Evolutionary conservation across 2,888 invertebrate genomes (phyloP).

Genomic region (Saturnia pavonia): DNA sequence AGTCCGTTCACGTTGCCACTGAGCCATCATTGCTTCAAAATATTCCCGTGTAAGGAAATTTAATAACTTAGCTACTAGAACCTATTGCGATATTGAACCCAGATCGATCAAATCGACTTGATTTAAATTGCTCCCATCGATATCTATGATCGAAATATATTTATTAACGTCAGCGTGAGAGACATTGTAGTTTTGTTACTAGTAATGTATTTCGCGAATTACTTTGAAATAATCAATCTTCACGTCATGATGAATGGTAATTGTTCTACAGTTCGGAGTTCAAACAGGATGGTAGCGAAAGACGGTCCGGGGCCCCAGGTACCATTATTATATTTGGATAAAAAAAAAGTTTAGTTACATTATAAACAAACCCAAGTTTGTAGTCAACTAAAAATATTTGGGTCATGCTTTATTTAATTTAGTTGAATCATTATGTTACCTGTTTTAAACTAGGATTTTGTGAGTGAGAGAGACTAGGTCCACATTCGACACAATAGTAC

Average conservation of each 20-base stretch:
- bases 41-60: background rate
- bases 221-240: slow-evolving; percentile 37
- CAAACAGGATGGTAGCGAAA: slow-evolving; percentile 30
- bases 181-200: slow-evolving; percentile 10
- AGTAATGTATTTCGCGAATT: slow-evolving; percentile 18
- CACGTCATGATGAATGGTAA: slow-evolving; percentile 42
- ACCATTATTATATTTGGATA: background rate
- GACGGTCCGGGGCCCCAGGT: background rate
- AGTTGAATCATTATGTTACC: too few relatives aligned
- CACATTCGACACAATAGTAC: too few relatives aligned
- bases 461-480: too few relatives aligned
- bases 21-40: too few relatives aligned
- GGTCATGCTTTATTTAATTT: background rate
- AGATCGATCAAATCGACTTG: background rate
- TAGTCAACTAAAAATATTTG: background rate
- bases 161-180: slow-evolving; percentile 19
- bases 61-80: background rate
- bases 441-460: too few relatives aligned
- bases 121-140: background rate
- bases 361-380: background rate
- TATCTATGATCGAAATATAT: slow-evolving; percentile 8
- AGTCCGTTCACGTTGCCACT: too few relatives aligned
- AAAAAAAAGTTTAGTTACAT: background rate
- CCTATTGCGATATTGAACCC: background rate
- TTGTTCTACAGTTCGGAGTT: slow-evolving; percentile 45